Conservation (phyloP, 2,888 invertebrate species). For the Microplitis deprimator region DNA sequence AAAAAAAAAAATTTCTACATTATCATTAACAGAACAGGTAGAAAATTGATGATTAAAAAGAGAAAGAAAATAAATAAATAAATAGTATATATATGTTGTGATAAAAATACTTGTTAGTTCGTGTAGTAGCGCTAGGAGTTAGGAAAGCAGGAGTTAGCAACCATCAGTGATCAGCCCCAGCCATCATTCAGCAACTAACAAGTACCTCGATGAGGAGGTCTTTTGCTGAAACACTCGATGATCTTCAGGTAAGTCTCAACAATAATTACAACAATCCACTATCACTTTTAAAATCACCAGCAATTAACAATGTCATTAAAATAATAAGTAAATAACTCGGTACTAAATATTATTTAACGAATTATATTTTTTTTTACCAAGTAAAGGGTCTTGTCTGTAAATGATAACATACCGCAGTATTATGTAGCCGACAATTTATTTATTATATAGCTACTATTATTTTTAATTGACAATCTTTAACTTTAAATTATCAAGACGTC, state of each 20-base stretch:
- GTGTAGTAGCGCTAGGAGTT: not conserved
- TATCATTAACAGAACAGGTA: not conserved
- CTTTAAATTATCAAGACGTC: conserved; percentile 9
- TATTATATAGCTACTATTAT: conserved; percentile 16
- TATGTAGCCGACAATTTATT: conserved; percentile 15
- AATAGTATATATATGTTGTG: not conserved
- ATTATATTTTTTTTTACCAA: not conserved
- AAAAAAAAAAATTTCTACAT: not conserved
- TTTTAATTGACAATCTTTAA: conserved; percentile 25
- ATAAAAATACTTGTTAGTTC: not conserved
- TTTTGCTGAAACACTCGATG: conserved; percentile 19
- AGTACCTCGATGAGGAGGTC: conserved; percentile 19
- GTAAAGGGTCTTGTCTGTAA: not conserved
- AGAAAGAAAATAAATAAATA: not conserved
- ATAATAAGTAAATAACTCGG: not conserved
- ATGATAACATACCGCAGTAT: conserved; percentile 22
- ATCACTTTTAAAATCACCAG: not conserved
- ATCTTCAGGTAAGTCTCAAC: conserved; percentile 20
- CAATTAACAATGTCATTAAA: not conserved
- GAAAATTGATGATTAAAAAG: not conserved
- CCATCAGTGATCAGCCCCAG: not conserved
- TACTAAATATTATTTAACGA: not conserved
- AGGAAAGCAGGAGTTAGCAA: not conserved
- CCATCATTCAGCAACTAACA: conserved; percentile 9
- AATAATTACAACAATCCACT: not conserved